phyloP scores from a whole-genome alignment of 2,888 invertebrate genomes.

The Resseliella maxima region DNA sequence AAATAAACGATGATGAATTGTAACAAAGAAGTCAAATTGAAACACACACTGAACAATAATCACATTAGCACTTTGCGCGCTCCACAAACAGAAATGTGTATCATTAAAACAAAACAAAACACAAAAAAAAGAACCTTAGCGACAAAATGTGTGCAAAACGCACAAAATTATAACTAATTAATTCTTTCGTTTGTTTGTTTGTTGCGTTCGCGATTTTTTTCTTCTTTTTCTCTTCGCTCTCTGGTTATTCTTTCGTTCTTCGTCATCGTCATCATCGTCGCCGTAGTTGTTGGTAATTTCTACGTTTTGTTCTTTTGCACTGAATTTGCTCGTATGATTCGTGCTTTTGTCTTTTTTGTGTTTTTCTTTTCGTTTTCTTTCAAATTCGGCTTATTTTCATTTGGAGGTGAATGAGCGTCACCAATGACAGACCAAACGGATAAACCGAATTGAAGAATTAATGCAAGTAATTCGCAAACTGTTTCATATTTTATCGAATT shows the following conservation, averaged over 20 bases:
- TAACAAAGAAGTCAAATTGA: neutral
- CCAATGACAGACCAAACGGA: too few species aligned
- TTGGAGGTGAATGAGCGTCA: too few species aligned
- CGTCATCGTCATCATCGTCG: neutral
- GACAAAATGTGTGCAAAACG: slow-evolving; percentile 15
- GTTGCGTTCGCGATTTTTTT: neutral
- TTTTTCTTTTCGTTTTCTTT: too few species aligned
- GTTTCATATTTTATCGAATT: too few species aligned
- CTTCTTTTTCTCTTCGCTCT: neutral
- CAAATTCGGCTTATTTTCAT: too few species aligned
- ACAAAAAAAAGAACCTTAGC: neutral
- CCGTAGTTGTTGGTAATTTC: too few species aligned
- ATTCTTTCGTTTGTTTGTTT: neutral
- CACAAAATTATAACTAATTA: slow-evolving; percentile 44
- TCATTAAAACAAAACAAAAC: neutral
- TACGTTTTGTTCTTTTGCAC: neutral
- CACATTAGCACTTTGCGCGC: slow-evolving; percentile 1
- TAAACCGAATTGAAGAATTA: too few species aligned
- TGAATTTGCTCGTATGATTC: too few species aligned
- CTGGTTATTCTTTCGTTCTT: neutral
- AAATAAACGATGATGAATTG: neutral
- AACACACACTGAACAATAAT: slow-evolving; percentile 35
- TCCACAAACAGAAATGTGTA: neutral
- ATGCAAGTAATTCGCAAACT: too few species aligned
- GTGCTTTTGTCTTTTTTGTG: too few species aligned